Conservation (phyloP, 64 coral and sea anemone genomes). For the Orbicella faveolata region DNA sequence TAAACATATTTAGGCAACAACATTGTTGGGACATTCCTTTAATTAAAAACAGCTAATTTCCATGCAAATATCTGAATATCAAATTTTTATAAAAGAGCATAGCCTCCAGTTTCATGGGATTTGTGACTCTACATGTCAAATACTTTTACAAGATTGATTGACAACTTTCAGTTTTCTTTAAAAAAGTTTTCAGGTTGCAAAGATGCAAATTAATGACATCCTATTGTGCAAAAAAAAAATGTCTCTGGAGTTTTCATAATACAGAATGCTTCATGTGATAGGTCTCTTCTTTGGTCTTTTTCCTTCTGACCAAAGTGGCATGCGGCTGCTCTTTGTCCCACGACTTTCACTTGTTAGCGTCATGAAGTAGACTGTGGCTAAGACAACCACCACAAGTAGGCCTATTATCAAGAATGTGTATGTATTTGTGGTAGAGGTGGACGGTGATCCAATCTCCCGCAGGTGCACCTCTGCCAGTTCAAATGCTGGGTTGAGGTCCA, state of each 20-base stretch:
- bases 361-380: constrained; percentile 94
- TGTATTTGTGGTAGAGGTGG: constrained; percentile 72
- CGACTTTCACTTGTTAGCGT: constrained; percentile 75
- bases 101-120: not conserved
- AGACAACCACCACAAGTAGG: constrained; percentile 81
- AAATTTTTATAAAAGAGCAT: constrained; percentile 43
- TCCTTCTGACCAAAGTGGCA: constrained; percentile 71
- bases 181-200: not conserved
- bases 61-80: constrained; percentile 38
- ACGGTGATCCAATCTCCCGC: constrained; percentile 76
- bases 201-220: constrained; percentile 1
- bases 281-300: constrained; percentile 80
- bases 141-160: not conserved
- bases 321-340: constrained; percentile 64
- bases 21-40: constrained; percentile 13
- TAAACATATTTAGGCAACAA: not conserved
- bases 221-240: constrained; percentile 16
- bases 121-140: not conserved
- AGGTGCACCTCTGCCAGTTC: constrained; percentile 92
- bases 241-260: not conserved
- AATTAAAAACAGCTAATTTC: constrained; percentile 42
- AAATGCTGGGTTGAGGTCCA: constrained; percentile 94
- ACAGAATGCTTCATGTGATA: constrained; percentile 24
- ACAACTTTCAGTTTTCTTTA: not conserved
- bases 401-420: constrained; percentile 97